These are phyloP conservation scores for Hyperopisus bebe DNA, from an alignment of 2,113 vertebrate genomes.

Conservation along the genomic window DNA sequence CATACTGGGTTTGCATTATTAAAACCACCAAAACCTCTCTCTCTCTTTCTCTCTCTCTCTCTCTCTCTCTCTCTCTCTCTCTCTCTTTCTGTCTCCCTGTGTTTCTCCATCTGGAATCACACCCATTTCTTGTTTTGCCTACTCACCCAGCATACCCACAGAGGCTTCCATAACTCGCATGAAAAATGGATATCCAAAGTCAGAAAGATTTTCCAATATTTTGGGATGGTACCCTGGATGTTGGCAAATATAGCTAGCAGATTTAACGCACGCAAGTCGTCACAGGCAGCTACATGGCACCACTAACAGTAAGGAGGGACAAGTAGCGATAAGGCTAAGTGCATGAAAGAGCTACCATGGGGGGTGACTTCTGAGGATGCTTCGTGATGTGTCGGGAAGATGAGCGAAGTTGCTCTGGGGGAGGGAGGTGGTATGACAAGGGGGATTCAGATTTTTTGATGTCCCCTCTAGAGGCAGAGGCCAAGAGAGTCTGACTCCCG, in stretches of 20 bases:
- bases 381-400: background rate
- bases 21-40: background rate
- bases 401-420: background rate
- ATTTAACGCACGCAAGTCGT: background rate
- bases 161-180: background rate
- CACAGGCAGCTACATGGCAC: background rate
- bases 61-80: too few relatives aligned
- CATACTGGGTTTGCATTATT: background rate
- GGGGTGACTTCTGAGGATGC: background rate
- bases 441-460: background rate
- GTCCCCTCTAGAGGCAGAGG: background rate
- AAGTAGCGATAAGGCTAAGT: background rate
- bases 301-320: background rate
- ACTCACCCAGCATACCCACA: background rate
- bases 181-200: background rate
- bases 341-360: background rate
- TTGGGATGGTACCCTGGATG: background rate
- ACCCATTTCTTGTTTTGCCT: background rate
- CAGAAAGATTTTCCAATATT: background rate
- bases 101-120: background rate
- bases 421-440: background rate
- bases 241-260: background rate
- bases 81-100: too few relatives aligned
- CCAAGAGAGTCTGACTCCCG: background rate
- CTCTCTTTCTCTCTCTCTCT: too few relatives aligned